Evolutionary conservation across 1,140 invertebrate species (phyloP).

Genomic region (Stegodyphus dumicola): DNA sequence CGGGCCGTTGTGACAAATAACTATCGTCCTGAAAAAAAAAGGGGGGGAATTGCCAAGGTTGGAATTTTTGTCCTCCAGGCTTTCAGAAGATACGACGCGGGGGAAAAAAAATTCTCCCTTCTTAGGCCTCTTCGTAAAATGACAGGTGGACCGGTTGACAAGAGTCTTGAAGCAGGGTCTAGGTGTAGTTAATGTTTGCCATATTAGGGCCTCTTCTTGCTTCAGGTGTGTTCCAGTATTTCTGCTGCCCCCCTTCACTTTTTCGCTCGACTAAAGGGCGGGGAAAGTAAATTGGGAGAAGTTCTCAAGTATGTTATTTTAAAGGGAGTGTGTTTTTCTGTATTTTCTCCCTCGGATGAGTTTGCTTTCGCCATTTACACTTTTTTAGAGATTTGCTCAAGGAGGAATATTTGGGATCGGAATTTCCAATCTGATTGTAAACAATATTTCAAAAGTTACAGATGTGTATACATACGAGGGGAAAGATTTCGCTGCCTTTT

Average conservation of each 20-base stretch:
- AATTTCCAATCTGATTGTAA: too few relatives aligned
- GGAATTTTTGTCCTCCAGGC: conserved; percentile 18
- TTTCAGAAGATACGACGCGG: neutral
- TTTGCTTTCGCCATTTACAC: too few relatives aligned
- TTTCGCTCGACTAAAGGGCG: neutral
- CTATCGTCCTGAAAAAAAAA: neutral
- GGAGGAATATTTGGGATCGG: too few relatives aligned
- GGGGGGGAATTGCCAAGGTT: neutral
- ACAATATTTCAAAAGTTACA: too few relatives aligned
- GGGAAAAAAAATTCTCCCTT: neutral
- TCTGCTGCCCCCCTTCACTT: neutral
- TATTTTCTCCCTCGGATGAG: too few relatives aligned
- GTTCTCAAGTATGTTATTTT: conserved; percentile 18
- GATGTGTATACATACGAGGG: too few relatives aligned
- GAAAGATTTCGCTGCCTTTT: too few relatives aligned
- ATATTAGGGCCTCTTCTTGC: neutral
- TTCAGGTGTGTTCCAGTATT: conserved; percentile 10
- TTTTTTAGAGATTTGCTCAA: too few relatives aligned
- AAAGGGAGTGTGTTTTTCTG: conserved; percentile 27
- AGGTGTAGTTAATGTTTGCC: conserved; percentile 28
- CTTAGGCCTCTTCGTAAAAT: conserved; percentile 18
- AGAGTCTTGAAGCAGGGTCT: neutral
- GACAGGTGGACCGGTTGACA: conserved; percentile 47
- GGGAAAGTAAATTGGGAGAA: neutral
- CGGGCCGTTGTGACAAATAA: conserved; percentile 33